Base-by-base conservation (phyloP, 53 echinoderm and acorn worm species). In the Holothuria scabra region DNA sequence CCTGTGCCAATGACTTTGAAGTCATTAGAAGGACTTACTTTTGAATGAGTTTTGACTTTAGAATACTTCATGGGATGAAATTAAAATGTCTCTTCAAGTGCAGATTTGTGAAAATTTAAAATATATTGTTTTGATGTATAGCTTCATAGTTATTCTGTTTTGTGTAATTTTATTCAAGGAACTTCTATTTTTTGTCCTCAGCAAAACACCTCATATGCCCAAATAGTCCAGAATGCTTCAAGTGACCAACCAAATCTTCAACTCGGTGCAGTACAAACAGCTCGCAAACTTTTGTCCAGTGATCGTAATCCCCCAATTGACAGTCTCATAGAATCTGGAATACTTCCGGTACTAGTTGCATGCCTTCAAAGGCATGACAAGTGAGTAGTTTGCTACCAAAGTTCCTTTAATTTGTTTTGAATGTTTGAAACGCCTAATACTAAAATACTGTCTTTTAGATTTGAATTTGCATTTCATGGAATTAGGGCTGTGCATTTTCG, bases 241-340 rank as follows among this genome's bases (percentile, higher is more conserved):
- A 94, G 92, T 82, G 81, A 90, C 31, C 89, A 88, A 71, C 94
- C 97, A 31, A 87, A 79, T 34, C 89, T 89, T 89, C 97, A 97
- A 87, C 94, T 97, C 82, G 89, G 90, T 34, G 97, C 94, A 31
- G 94, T 97, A 56, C 97, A 97, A 76, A 92, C 97, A 83, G 97
- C 97, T 46, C 88, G 97, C 25, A 97, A 97, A 84, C 92, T 97
- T 56, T 70, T 97, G 75, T 97, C 97, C 29, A 94, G 97, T 67
- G 97, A 97, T 64, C 93, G 97, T 46, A 97, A 97, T 69, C 97
- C 97, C 78, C 97, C 97, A 28, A 97, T 97, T 72, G 97, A 97
- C 60, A 88, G 90, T 65, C 90, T 97, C 20, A 97, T 97, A 32
- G 93, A 89, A 67, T 97, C 97, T 21, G 97, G 97, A 37, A 97